These are phyloP conservation scores for Nipponia nippon DNA, from an alignment of 2,113 vertebrate species.

Conservation along the genomic window DNA sequence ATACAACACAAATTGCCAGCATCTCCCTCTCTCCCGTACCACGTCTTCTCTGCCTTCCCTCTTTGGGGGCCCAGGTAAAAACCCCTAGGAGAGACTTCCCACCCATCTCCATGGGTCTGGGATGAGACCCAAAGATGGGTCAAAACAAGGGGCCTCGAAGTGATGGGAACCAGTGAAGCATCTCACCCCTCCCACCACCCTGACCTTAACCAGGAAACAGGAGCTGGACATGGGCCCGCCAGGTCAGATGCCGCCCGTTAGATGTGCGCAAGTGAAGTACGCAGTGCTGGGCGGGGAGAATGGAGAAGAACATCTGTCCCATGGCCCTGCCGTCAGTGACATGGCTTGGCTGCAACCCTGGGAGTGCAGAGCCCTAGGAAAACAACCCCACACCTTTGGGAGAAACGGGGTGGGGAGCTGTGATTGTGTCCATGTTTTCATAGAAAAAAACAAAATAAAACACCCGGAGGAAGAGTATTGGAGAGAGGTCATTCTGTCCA, in stretches of 20 bases:
- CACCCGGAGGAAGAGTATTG: neutral
- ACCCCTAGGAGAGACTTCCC: neutral
- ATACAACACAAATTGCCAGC: neutral
- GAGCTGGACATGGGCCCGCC: neutral
- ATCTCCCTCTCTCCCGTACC: neutral
- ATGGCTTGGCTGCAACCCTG: neutral
- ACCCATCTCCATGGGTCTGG: neutral
- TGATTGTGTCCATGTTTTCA: neutral
- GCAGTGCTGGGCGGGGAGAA: neutral
- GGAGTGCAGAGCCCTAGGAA: neutral
- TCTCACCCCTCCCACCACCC: neutral
- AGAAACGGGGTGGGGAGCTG: neutral
- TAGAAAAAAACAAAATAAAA: neutral
- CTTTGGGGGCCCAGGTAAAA: neutral
- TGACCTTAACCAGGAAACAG: neutral
- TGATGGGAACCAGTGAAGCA: neutral
- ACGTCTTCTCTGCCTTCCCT: neutral
- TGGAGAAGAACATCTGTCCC: fast-evolving
- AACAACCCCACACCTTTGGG: neutral
- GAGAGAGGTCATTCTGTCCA: neutral
- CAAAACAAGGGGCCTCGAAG: neutral
- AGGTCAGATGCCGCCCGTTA: neutral
- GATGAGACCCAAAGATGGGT: neutral
- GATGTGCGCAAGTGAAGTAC: neutral
- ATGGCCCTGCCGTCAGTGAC: neutral